These are phyloP conservation scores for Teleogryllus occipitalis DNA, from an alignment of 1,140 invertebrate genomes.

Conservation along the genomic window DNA sequence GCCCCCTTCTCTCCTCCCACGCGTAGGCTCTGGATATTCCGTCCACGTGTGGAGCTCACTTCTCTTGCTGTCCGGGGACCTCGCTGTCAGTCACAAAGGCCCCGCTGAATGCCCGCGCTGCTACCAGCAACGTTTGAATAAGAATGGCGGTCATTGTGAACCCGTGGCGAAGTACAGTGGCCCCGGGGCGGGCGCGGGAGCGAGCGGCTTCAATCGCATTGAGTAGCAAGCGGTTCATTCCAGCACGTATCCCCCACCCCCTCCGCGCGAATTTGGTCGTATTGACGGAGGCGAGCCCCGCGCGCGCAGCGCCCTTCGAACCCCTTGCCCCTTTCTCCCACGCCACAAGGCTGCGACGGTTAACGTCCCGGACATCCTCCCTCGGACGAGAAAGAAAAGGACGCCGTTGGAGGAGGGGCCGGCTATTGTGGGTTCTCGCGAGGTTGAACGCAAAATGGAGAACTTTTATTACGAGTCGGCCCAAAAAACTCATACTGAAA, in stretches of 20 bases:
- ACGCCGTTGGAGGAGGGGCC: neutral
- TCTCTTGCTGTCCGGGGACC: neutral
- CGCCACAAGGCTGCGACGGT: neutral
- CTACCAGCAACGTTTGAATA: neutral
- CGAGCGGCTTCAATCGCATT: neutral
- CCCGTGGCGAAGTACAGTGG: neutral
- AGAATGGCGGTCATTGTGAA: neutral
- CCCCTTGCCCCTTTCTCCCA: neutral
- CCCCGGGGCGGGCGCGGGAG: neutral
- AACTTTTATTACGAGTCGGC: neutral
- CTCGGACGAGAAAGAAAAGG: neutral
- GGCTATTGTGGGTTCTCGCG: neutral
- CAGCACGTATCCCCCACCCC: neutral
- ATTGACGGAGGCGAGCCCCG: neutral
- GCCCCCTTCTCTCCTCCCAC: too few relatives aligned
- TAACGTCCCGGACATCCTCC: neutral
- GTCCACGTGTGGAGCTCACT: neutral
- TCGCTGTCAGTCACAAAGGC: neutral
- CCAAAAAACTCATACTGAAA: neutral
- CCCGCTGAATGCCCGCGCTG: neutral
- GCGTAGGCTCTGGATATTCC: neutral
- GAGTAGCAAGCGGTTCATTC: neutral
- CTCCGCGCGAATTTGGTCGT: neutral
- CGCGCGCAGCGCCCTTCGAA: neutral
- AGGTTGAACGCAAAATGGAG: neutral